Evolutionary conservation across 2,888 invertebrate genomes (phyloP).

Genomic region (Erynnis tages): DNA sequence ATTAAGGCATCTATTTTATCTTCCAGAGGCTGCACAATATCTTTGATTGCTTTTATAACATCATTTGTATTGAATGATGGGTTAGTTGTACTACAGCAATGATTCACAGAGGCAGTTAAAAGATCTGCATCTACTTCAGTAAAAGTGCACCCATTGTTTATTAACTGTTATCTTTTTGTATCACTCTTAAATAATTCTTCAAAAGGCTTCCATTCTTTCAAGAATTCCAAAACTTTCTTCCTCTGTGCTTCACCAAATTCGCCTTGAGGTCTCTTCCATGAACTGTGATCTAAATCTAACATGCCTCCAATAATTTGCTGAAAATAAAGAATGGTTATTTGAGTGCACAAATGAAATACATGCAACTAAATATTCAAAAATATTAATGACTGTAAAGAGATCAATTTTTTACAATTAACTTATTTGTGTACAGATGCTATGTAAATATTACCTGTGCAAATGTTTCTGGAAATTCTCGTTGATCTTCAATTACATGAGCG

Average conservation of each 20-base stretch:
- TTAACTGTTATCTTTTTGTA: conserved; percentile 30
- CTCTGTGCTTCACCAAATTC: conserved; percentile 89
- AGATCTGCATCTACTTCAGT: too few species aligned
- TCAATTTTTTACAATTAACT: too few species aligned
- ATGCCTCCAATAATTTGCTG: conserved; percentile 97
- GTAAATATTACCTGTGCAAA: conserved; percentile 97
- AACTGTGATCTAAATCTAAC: conserved; percentile 90
- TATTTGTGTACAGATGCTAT: too few species aligned
- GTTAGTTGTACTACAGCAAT: too few species aligned
- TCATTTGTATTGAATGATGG: too few species aligned
- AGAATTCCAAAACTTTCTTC: conserved; percentile 87
- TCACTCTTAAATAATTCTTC: conserved; percentile 73
- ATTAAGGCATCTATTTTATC: too few species aligned
- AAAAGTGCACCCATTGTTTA: not conserved
- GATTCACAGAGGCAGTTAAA: too few species aligned
- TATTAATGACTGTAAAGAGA: not conserved
- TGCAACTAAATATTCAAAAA: conserved; percentile 21
- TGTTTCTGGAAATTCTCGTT: conserved; percentile 90
- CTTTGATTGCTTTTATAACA: too few species aligned
- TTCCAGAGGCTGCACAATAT: too few species aligned
- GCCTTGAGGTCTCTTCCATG: conserved; percentile 91
- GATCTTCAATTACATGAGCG: conserved; percentile 98
- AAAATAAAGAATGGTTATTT: conserved; percentile 35
- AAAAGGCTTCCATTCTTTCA: conserved; percentile 86
- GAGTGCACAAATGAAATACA: not conserved